These are phyloP conservation scores for Athalia rosae DNA, from an alignment of 2,888 invertebrate genomes.

Conservation along the genomic window DNA sequence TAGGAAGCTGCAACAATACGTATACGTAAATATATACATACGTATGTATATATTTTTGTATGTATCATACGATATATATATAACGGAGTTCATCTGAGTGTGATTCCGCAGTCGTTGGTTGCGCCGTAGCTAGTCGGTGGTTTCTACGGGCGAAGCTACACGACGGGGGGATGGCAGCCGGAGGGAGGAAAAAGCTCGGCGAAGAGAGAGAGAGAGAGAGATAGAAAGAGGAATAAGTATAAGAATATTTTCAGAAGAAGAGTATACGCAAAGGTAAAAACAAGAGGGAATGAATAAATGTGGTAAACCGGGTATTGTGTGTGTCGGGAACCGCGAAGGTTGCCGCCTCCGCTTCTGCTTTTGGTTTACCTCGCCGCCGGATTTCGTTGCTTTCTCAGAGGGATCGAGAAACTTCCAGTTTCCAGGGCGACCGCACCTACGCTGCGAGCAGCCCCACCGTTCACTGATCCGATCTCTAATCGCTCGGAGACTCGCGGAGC, in stretches of 20 bases:
- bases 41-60: too few species aligned
- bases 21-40: too few species aligned
- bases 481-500: constrained; percentile 32
- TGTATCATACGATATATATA: too few species aligned
- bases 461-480: constrained; percentile 42
- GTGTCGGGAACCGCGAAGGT: constrained; percentile 2
- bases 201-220: constrained; percentile 6
- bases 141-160: not conserved
- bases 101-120: too few species aligned
- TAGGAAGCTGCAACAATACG: too few species aligned
- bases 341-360: not conserved
- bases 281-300: constrained; percentile 13
- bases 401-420: constrained; percentile 21
- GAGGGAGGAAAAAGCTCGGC: not conserved
- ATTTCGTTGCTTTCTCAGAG: not conserved
- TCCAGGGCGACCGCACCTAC: constrained; percentile 16
- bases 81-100: too few species aligned
- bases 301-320: not conserved
- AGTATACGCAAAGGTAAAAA: not conserved
- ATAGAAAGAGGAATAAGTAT: not conserved
- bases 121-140: too few species aligned
- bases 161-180: not conserved
- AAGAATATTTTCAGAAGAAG: not conserved
- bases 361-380: too few species aligned
- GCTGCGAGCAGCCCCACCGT: constrained; percentile 12